phyloP scores from a whole-genome alignment of 1,140 invertebrate genomes.

The Dendroctonus ponderosae region DNA sequence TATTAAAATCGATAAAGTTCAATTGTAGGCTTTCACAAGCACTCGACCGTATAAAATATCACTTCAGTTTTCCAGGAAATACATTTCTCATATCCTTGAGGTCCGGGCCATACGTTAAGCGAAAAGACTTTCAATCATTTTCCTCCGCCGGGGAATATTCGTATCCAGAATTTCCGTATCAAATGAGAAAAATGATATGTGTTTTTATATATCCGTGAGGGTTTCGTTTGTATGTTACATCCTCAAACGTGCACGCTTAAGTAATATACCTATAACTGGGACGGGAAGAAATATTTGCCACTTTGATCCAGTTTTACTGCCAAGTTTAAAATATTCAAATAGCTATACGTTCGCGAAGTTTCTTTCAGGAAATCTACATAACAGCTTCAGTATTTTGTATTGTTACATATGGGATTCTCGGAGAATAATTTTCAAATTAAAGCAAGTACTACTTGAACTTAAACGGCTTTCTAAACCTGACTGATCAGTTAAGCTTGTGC shows the following conservation, averaged over 20 bases:
- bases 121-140: conserved; percentile 25
- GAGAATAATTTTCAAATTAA: no score
- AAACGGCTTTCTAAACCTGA: no score
- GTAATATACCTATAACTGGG: conserved; percentile 5
- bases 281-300: neutral
- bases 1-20: no score
- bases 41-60: conserved; percentile 20
- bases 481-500: no score
- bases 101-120: conserved; percentile 14
- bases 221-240: conserved; percentile 12
- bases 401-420: no score
- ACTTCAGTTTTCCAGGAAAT: conserved; percentile 3
- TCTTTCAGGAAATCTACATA: no score
- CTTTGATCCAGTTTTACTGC: no score
- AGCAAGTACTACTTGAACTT: no score
- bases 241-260: neutral
- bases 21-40: neutral
- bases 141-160: conserved; percentile 15
- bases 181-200: conserved; percentile 25
- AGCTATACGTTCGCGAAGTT: no score
- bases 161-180: conserved; percentile 17
- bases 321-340: no score
- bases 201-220: conserved; percentile 24
- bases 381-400: no score
- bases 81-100: conserved; percentile 20